Base-by-base conservation (phyloP, 2,113 vertebrate genomes). In the Gymnocephalus cernua region DNA sequence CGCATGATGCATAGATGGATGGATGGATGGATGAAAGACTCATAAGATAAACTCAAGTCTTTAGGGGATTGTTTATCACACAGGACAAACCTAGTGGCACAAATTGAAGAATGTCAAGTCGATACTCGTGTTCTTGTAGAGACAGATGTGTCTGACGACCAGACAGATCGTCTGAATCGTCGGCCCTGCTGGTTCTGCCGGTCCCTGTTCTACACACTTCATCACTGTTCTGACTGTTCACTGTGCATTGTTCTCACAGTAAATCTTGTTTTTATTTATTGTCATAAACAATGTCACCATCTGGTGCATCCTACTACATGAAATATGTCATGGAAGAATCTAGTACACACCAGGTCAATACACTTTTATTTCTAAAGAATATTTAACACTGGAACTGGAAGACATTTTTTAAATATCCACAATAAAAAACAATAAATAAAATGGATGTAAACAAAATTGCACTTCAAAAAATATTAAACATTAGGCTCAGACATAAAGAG, bases 261-360 rank as follows among this genome's bases (percentile, higher is more conserved):
- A 2, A 67, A 59, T 53, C 63, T 47, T 9, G 2, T 23, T 61
- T 21, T 32, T 10, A 47, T 80, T 58, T 65, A 25, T 57, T 65
- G 27, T 48, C 59, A 47, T 27, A 21, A 44, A 69, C 65, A 41
- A 21, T 78, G 54, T 44, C 69, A 59, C 62, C 62, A 74, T 81
- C 62, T 51, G 62, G 14, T 41, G 53, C 32, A 32, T 68, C 54
- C 18, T 74, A 23, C 56, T 3, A 32, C 44, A 77, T 44, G 16
- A 70, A n/a, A 27, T 41, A 48, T 5, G 5, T 32, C 32, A 48
- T 25, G 45, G 41, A n/a, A 12, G 50, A 54, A 77, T 41, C 41
- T 44, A 53, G 32, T 6, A 7, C 32, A 35, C 48, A 56, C 4
- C 27, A 41, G n/a, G n/a, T n/a, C n/a, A n/a, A n/a, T n/a, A n/a